Evolutionary conservation across 2,113 vertebrate genomes (phyloP), one percentile per base, ranked within the genome.

Genomic region (Lethenteron camtschaticum): DNA sequence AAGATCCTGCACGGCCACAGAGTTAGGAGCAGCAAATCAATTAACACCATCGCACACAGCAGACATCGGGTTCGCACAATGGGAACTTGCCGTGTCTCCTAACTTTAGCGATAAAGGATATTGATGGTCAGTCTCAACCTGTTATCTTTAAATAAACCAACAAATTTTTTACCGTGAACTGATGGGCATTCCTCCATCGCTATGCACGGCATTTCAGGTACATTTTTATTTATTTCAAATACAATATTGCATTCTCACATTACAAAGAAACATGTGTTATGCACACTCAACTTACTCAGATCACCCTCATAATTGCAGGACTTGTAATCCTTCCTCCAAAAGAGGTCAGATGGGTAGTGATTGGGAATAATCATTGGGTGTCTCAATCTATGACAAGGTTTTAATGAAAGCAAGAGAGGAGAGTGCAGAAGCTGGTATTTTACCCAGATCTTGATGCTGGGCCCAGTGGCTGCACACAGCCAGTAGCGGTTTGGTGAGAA

Each of bases 371-470:
- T 82, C 80, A 83, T 78, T 78, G 81, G 82, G 80, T 41, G 41
- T 41, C 41, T 41, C 41, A 41, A 41, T 41, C 41, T 41, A 41
- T 41, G 41, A 41, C 41, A 78, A 73, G 75, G 73, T 72, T 72
- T 56, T 70, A 59, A 70, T 55, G 57, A 70, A 58, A 20, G 58
- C 10, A 8, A 12, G 18, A 11, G 55, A 7, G n/a, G 63, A 11
- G 2, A 16, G 63, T 24, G n/a, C n/a, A n/a, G 9, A 57, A 55
- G 11, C n/a, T 4, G 12, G 55, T 24, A 55, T 10, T 10, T 24
- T 74, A 96, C 92, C 91, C 92, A 96, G 69, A 97, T 97, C 74
- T 97, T 96, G 81, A 97, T 97, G 79, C 90, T 95, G 73, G 94
- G 91, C 1, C 94, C 94, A 0, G 94, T 95, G 70, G 94, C 94